Evolutionary conservation across 2,888 invertebrate genomes (phyloP), one percentile per base, ranked within the genome.

Genomic region (Oscheius sp.): DNA sequence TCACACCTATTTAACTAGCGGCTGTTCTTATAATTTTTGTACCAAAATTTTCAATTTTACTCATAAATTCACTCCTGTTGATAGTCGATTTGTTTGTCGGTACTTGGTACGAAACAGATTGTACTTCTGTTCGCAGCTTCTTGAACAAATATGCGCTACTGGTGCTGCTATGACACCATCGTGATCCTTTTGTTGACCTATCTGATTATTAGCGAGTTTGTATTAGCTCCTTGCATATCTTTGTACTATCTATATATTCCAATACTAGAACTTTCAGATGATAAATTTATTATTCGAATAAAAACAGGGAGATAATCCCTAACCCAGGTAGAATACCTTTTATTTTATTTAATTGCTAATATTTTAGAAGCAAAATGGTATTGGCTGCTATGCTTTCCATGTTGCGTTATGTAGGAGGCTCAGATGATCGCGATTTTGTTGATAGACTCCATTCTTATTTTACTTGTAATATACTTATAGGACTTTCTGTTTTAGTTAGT

Each of bases 361-460:
- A 20, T 44, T 36, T 63, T 26, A 49, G 66, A 57, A 28, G n/a
- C 51, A 72, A 62, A 59, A 81, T 81, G 81, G 81, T 82, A 73
- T 74, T 82, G 70, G 81, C 82, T 3, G 80, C 82, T 20, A 81
- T 82, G 17, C 71, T 83, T 17, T 83, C 83, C 6, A 83, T 83
- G 83, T 78, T 83, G 57, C 79, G 83, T n/a, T 84, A 84, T 78
- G 84, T 84, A 63, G 77, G 75, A 20, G 81, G 78, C 36, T 79
- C 74, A 38, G 84, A 84, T 49, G 84, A 84, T 51, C 79, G 83
- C 8, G 84, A 84, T 69, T 84, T 84, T 70, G 83, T 84, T 12
- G 84, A 84, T 65, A 77, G 84, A 12, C 73, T 84, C 26, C 83
- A 84, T 54, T 80, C 80, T 22, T 83, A 82, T 66, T 84, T 84